Percentiles rank a stretch among this genome's conserved stretches.
These are phyloP conservation scores for Tribolium freemani DNA, from an alignment of 2,888 invertebrate species.

Conservation along the genomic window DNA sequence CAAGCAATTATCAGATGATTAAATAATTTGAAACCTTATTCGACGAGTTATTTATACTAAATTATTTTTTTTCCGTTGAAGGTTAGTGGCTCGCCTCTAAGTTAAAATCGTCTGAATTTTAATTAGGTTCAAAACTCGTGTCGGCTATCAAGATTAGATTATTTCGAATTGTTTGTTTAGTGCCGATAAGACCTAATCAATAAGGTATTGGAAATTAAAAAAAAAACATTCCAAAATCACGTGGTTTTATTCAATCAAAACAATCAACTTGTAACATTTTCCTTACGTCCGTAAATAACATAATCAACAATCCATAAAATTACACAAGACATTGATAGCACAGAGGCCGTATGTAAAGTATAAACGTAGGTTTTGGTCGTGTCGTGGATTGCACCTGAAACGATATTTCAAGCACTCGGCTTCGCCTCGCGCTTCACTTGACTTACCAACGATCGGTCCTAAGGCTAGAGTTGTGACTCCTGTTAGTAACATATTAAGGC, in stretches of 20 bases:
- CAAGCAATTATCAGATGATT: background rate
- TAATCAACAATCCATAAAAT: conserved; percentile 53
- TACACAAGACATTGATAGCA: conserved; percentile 55
- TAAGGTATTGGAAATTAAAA: background rate
- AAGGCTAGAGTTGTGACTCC: conserved; percentile 62
- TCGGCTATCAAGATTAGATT: background rate
- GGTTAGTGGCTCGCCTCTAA: background rate
- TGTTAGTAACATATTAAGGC: conserved; percentile 64
- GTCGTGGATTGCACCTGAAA: conserved; percentile 57
- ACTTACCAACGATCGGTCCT: conserved; percentile 65
- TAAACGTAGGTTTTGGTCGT: conserved; percentile 52
- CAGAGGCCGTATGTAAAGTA: conserved; percentile 55
- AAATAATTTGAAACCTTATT: background rate
- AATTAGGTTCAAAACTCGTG: background rate
- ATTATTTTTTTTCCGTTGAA: background rate
- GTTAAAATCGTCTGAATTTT: too few relatives aligned
- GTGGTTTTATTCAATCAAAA: background rate
- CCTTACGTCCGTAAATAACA: conserved; percentile 8
- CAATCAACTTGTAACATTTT: conserved; percentile 5
- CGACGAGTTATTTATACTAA: background rate
- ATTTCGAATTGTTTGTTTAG: background rate
- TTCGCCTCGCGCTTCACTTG: conserved; percentile 3
- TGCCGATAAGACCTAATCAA: background rate
- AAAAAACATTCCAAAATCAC: conserved; percentile 10
- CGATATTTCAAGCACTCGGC: background rate